Evolutionary conservation across 2,113 vertebrate genomes (phyloP), one percentile per base, ranked within the genome.

Genomic region (Mugil cephalus): DNA sequence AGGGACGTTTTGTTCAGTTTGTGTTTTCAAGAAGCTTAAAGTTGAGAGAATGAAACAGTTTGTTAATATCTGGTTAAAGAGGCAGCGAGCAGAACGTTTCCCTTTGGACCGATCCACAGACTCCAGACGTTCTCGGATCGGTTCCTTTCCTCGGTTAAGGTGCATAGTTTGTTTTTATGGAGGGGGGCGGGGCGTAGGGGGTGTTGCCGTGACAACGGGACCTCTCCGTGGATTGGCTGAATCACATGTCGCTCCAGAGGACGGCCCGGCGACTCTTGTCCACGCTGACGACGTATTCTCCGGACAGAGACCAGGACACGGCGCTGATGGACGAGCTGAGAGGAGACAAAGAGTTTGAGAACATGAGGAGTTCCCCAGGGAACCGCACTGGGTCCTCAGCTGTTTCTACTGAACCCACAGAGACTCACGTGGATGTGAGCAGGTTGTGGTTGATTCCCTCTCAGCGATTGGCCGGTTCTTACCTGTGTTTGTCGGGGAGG

Each of bases 221-320:
- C 39, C 50, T 71, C 45, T 4, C 18, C 1, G 0, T 0, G 7
- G 63, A 70, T 58, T 43, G 38, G 1, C 39, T 93, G 42, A 1
- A 18, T 94, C 89, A 95, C 58, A 95, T 60, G 85, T 93, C 91
- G 2, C 91, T 91, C 96, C 96, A 98, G 50, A 97, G 93, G 42
- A 95, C 95, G 1, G 94, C 93, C 68, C 94, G 91, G 63, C 90
- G 77, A 8, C 91, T 93, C 62, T 92, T 94, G 82, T 97, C 96
- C 80, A 95, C 96, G 6, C 96, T 98, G 67, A 95, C 95, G 9
- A 96, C 86, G 0, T 93, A 93, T 17, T 92, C 88, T 0, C 96
- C 96, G 0, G 95, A 95, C 56, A 70, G 52, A 24, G 94, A 95
- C 96, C 96, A 98, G 56, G 95, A 92, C 80, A 97, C 94, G 0